phyloP scores from a whole-genome alignment of 2,113 vertebrate species.

The Brachypteracias leptosomus region DNA sequence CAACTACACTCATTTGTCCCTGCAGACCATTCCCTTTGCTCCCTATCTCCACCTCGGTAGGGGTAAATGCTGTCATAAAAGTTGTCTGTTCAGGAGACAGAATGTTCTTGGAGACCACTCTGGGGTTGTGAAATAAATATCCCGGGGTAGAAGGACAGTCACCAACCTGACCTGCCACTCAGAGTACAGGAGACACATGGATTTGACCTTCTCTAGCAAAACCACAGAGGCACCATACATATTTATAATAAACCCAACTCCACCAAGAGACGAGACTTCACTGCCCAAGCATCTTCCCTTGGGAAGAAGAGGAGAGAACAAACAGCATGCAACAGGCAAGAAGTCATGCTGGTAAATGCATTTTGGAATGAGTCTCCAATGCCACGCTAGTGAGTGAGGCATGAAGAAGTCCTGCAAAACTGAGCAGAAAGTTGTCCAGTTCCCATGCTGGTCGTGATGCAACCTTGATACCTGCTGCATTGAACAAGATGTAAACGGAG shows the following conservation, averaged over 20 bases:
- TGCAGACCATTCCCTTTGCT: not conserved
- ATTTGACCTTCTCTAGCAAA: not conserved
- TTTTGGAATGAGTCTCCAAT: not conserved
- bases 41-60: not conserved
- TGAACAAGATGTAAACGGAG: not conserved
- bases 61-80: slow-evolving; percentile 1
- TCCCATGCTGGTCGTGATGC: not conserved
- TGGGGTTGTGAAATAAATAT: not conserved
- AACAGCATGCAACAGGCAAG: not conserved
- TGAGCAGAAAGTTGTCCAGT: not conserved
- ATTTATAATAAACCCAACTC: not conserved
- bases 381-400: not conserved
- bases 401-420: not conserved
- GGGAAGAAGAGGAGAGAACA: not conserved
- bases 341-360: not conserved
- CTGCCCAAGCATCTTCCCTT: not conserved
- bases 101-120: slow-evolving; percentile 39
- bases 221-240: not conserved
- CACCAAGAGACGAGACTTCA: not conserved
- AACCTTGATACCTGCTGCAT: not conserved
- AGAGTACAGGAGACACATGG: not conserved
- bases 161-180: not conserved
- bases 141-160: not conserved
- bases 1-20: not conserved
- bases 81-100: not conserved